Evolutionary conservation across 2,888 invertebrate genomes (phyloP).

Genomic region (Apeira syringaria): DNA sequence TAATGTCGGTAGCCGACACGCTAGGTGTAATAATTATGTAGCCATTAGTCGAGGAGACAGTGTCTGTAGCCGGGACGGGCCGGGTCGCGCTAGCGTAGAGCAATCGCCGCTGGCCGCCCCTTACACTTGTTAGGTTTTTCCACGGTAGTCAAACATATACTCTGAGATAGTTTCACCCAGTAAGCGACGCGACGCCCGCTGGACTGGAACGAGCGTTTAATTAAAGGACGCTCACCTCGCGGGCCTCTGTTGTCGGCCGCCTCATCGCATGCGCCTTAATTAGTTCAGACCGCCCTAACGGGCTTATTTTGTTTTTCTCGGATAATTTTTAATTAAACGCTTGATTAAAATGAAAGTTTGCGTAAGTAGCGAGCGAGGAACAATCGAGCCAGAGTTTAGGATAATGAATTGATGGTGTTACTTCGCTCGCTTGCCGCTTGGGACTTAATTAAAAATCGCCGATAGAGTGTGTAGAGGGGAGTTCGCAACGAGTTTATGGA

Average conservation of each 20-base stretch:
- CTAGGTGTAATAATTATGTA: constrained; percentile 36
- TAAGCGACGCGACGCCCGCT: constrained; percentile 68
- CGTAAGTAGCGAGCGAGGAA: constrained; percentile 82
- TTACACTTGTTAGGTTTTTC: constrained; percentile 65
- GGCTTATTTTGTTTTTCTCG: constrained; percentile 84
- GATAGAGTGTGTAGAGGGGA: constrained; percentile 82
- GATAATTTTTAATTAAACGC: constrained; percentile 84
- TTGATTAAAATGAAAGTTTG: constrained; percentile 84
- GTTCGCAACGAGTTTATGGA: constrained; percentile 79
- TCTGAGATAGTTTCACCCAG: constrained; percentile 53
- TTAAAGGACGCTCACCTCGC: constrained; percentile 78
- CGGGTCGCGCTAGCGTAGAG: constrained; percentile 23
- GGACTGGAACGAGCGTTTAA: constrained; percentile 75
- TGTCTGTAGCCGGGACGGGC: constrained; percentile 9
- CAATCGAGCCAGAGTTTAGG: constrained; percentile 83
- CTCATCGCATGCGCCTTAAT: constrained; percentile 82
- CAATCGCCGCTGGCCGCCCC: constrained; percentile 35
- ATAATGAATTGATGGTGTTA: constrained; percentile 84
- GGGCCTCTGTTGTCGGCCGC: constrained; percentile 63
- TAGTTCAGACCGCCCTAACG: constrained; percentile 82
- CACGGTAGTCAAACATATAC: constrained; percentile 33
- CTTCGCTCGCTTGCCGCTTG: constrained; percentile 77
- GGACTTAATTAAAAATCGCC: constrained; percentile 84
- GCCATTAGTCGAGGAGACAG: constrained; percentile 31
- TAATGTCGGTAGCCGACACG: constrained; percentile 16